Percentiles rank a stretch among this genome's conserved stretches.
Evolutionary conservation across 2,797 vertebrate species (phyloP).

Genomic region (Balearica regulorum): DNA sequence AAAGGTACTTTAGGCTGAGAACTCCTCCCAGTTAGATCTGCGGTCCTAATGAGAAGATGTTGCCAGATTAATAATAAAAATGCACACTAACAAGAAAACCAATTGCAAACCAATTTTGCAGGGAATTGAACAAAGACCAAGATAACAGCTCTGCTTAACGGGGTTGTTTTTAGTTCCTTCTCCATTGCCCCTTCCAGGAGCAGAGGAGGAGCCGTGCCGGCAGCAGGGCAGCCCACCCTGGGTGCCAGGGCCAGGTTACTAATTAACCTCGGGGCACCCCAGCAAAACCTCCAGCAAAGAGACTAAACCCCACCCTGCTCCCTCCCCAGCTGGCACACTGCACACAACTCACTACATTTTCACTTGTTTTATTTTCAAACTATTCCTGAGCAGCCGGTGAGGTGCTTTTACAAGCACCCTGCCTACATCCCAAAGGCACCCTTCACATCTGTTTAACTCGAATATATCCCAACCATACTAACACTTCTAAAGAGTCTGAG

Average conservation of each 20-base stretch:
- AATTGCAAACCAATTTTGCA: background rate
- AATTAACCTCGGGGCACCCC: background rate
- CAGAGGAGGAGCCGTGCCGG: background rate
- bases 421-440: background rate
- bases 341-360: rapidly evolving
- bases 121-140: background rate
- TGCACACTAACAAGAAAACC: background rate
- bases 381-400: background rate
- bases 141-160: background rate
- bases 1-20: background rate
- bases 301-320: background rate
- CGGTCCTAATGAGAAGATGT: background rate
- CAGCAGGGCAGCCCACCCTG: background rate
- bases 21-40: background rate
- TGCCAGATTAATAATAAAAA: background rate
- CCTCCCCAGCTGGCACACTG: background rate
- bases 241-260: background rate
- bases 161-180: background rate
- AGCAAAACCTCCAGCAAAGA: background rate
- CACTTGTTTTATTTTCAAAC: background rate
- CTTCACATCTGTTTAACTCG: background rate
- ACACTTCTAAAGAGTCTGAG: background rate
- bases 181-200: background rate
- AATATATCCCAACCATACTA: background rate
- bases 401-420: background rate